Evolutionary conservation across 1,140 invertebrate species (phyloP).

Genomic region (Drosophila ambigua): DNA sequence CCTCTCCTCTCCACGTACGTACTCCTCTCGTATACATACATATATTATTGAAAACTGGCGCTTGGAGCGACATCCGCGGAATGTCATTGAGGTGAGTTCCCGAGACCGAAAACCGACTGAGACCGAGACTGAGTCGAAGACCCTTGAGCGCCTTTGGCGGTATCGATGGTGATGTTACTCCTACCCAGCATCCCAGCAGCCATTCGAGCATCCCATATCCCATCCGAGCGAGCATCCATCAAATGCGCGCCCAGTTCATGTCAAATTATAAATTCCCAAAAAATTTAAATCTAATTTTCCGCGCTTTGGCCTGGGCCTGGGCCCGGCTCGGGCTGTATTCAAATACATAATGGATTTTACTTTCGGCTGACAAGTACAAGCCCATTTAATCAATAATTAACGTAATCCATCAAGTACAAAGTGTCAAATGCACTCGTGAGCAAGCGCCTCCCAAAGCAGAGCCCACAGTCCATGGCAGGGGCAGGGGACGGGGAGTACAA

Average conservation of each 20-base stretch:
- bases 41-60: conserved; percentile 18
- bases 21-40: conserved; percentile 34
- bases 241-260: conserved; percentile 60
- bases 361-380: conserved; percentile 75
- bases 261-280: conserved; percentile 72
- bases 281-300: conserved; percentile 78
- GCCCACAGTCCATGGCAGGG: too few relatives aligned
- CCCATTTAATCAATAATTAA: conserved; percentile 83
- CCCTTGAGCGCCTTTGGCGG: conserved; percentile 20
- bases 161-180: too few relatives aligned
- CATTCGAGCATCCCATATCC: not conserved
- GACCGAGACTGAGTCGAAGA: not conserved
- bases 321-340: conserved; percentile 45
- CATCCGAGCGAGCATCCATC: conserved; percentile 60
- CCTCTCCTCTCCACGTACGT: conserved; percentile 11
- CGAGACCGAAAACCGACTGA: not conserved
- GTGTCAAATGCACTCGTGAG: conserved; percentile 80
- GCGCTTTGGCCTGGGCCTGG: conserved; percentile 8
- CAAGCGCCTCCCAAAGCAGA: not conserved
- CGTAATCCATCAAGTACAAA: conserved; percentile 81
- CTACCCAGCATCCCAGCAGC: not conserved
- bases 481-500: conserved; percentile 14
- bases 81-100: conserved; percentile 44
- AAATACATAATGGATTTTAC: conserved; percentile 75
- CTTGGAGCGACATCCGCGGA: conserved; percentile 37